phyloP scores from a whole-genome alignment of 1,140 invertebrate genomes.

The Cotesia vestalis region DNA sequence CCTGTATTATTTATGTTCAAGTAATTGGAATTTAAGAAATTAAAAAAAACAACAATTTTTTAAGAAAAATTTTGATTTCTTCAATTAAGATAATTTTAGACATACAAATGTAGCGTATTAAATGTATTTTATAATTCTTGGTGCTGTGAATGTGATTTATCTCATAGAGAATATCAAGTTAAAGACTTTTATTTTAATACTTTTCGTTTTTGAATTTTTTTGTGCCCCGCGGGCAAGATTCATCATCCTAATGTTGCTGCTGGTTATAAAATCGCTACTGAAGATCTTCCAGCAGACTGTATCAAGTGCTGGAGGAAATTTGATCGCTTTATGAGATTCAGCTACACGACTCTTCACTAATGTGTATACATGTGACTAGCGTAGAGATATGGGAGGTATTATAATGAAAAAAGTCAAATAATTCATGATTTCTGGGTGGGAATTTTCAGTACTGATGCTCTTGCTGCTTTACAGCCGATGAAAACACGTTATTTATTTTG shows the following conservation, averaged over 20 bases:
- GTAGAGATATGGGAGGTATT: too few relatives aligned
- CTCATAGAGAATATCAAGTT: constrained; percentile 1
- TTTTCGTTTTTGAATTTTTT: background rate
- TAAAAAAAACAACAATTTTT: too few relatives aligned
- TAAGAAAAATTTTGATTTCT: too few relatives aligned
- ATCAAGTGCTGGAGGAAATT: background rate
- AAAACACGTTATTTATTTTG: too few relatives aligned
- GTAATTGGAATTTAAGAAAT: too few relatives aligned
- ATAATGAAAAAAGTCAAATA: background rate
- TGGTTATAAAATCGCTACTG: constrained; percentile 13
- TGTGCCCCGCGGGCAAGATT: constrained; percentile 1
- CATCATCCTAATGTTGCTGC: constrained; percentile 10
- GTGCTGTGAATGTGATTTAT: constrained; percentile 1
- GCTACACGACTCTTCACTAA: background rate
- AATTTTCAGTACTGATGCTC: too few relatives aligned
- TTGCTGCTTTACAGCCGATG: too few relatives aligned
- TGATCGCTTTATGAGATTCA: constrained; percentile 10
- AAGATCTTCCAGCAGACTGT: background rate
- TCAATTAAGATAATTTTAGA: background rate
- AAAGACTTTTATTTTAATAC: too few relatives aligned
- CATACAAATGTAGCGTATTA: background rate
- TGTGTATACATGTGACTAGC: too few relatives aligned
- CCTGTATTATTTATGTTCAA: too few relatives aligned
- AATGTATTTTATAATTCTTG: constrained; percentile 2
- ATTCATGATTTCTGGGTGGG: constrained; percentile 14